Evolutionary conservation across 1,140 invertebrate species (phyloP).

Genomic region (Drosophila saltans): DNA sequence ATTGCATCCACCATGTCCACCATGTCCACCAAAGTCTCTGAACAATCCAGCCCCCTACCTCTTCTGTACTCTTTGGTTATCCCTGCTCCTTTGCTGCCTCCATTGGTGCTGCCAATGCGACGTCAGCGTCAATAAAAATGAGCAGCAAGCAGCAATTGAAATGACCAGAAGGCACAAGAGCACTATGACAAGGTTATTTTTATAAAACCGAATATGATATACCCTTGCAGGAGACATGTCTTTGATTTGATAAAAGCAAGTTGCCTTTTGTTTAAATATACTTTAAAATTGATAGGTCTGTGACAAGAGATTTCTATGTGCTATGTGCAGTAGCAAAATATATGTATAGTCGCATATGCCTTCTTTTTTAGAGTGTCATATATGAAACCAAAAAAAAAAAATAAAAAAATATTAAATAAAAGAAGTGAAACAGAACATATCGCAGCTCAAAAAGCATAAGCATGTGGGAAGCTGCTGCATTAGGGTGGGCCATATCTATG

Average conservation of each 20-base stretch:
- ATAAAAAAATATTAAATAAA: not conserved
- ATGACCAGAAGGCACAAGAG: slow-evolving; percentile 38
- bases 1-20: slow-evolving; percentile 25
- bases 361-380: not conserved
- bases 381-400: too few species aligned
- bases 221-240: not conserved
- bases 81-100: not conserved
- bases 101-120: not conserved
- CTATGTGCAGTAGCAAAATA: too few species aligned
- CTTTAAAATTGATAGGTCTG: too few species aligned
- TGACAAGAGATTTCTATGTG: too few species aligned
- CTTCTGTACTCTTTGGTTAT: slow-evolving; percentile 3
- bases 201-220: not conserved
- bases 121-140: slow-evolving; percentile 62
- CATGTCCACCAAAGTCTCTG: slow-evolving; percentile 24
- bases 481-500: not conserved
- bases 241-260: too few species aligned
- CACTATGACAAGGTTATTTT: not conserved
- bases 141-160: slow-evolving; percentile 50
- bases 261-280: too few species aligned
- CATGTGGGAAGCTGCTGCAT: not conserved
- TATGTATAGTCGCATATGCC: too few species aligned
- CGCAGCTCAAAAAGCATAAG: slow-evolving; percentile 9
- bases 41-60: not conserved
- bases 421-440: slow-evolving; percentile 15